Conservation (phyloP, 1,140 invertebrate species). For the Scaptomyza graminum region DNA sequence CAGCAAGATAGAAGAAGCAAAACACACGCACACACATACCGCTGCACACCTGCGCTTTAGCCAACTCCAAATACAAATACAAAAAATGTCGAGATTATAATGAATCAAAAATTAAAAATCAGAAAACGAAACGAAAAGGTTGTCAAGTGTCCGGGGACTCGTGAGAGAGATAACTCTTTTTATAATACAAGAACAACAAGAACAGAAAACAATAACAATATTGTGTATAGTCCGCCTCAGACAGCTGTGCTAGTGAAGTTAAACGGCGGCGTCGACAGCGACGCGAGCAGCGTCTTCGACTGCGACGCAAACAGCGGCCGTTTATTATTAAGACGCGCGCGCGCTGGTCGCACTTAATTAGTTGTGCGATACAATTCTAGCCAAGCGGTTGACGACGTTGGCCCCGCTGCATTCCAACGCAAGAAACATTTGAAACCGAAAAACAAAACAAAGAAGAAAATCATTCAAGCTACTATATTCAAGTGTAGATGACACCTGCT, state of each 20-base stretch:
- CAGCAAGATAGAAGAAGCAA: not conserved
- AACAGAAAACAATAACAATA: conserved; percentile 4
- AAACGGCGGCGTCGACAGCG: not conserved
- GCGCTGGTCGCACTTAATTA: conserved; percentile 75
- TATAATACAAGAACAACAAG: conserved; percentile 6
- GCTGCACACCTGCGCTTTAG: not conserved
- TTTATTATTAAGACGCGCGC: conserved; percentile 79
- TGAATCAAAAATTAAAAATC: conserved; percentile 9
- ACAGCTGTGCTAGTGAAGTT: not conserved
- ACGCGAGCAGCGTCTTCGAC: conserved; percentile 5
- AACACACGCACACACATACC: not conserved
- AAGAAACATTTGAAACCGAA: conserved; percentile 15
- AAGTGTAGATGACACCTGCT: conserved; percentile 13
- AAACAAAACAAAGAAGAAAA: conserved; percentile 18
- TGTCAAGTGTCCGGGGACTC: conserved; percentile 17
- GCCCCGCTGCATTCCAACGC: conserved; percentile 1
- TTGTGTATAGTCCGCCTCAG: not conserved
- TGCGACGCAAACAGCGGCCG: conserved; percentile 36
- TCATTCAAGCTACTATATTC: conserved; percentile 3
- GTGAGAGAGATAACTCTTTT: conserved; percentile 29
- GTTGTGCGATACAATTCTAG: conserved; percentile 80
- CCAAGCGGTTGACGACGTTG: conserved; percentile 65
- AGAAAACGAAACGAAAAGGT: conserved; percentile 8
- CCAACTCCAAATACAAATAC: not conserved
- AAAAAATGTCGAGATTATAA: conserved; percentile 6